phyloP scores from a whole-genome alignment of 2,113 vertebrate species.

The Hylia prasina region DNA sequence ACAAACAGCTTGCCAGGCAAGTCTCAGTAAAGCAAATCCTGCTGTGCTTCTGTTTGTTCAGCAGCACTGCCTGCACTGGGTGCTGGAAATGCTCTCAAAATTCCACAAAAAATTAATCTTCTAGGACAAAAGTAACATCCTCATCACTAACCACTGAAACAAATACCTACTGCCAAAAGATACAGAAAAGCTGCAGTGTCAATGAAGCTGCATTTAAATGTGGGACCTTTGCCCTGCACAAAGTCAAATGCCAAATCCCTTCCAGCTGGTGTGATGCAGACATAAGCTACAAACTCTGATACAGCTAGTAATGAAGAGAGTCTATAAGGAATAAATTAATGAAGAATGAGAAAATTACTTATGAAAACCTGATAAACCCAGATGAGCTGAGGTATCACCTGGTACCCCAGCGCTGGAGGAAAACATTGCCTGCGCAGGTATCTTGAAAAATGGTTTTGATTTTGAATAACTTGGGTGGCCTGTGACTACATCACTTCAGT shows the following conservation, averaged over 20 bases:
- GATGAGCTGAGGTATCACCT: neutral
- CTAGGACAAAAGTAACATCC: neutral
- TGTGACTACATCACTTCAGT: neutral
- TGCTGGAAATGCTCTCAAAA: neutral
- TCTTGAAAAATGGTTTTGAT: neutral
- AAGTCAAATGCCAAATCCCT: neutral
- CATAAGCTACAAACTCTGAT: neutral
- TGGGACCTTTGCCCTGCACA: neutral
- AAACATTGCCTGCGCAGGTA: neutral
- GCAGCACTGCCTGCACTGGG: fast-evolving
- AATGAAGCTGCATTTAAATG: neutral
- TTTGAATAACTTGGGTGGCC: neutral
- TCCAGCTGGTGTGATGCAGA: neutral
- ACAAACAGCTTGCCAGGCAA: neutral
- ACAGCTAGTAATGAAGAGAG: neutral
- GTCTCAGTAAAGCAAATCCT: neutral
- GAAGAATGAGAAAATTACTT: neutral
- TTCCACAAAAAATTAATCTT: neutral
- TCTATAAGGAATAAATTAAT: neutral
- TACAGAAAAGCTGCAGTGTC: neutral
- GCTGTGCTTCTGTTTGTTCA: neutral
- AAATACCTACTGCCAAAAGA: neutral
- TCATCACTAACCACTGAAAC: neutral
- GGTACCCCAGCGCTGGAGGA: neutral
- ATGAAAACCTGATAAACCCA: neutral